phyloP scores from a whole-genome alignment of 1,140 invertebrate genomes.

The Philotrypesis tridentata region DNA sequence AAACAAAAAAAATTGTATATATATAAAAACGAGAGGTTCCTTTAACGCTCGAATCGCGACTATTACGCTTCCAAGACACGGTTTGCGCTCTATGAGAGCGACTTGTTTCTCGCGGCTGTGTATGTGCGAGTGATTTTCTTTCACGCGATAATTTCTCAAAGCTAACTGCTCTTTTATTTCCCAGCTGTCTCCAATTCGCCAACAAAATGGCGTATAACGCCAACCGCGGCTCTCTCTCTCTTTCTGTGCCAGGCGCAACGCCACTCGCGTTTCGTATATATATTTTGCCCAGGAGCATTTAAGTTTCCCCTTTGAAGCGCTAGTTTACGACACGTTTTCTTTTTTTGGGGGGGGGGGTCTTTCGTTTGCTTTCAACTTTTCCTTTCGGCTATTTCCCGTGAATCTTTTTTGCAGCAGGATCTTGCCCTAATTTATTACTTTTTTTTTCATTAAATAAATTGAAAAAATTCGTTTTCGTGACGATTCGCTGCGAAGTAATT shows the following conservation, averaged over 20 bases:
- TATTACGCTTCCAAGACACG: slow-evolving; percentile 1
- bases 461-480: too few relatives aligned
- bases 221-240: neutral
- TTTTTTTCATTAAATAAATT: too few relatives aligned
- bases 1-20: neutral
- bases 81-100: neutral
- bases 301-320: neutral
- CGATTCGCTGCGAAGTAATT: too few relatives aligned
- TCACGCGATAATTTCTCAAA: slow-evolving; percentile 9
- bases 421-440: too few relatives aligned
- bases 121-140: neutral
- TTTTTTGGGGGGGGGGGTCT: too few relatives aligned
- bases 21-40: neutral
- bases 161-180: slow-evolving; percentile 18
- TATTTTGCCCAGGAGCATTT: neutral
- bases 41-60: slow-evolving; percentile 20
- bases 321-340: neutral
- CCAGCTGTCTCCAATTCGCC: neutral
- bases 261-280: too few relatives aligned
- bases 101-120: neutral
- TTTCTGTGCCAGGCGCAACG: slow-evolving; percentile 2
- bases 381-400: too few relatives aligned
- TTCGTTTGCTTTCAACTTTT: too few relatives aligned
- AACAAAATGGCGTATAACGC: slow-evolving; percentile 22
- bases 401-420: too few relatives aligned